Evolutionary conservation across 2,113 vertebrate species (phyloP).

Genomic region (Oryzias melastigma): DNA sequence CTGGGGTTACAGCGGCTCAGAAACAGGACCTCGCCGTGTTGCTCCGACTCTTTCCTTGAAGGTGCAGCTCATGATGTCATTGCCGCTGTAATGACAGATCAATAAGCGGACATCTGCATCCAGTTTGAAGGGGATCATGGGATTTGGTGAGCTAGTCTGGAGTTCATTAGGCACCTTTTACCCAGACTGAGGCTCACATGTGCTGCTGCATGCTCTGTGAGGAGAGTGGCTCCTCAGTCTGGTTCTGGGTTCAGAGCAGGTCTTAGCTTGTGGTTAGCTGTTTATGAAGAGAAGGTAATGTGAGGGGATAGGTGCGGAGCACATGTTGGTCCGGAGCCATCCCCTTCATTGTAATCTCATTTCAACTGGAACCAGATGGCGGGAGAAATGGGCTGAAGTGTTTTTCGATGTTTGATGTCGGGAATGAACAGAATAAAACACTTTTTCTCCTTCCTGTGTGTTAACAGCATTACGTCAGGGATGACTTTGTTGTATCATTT

Average conservation of each 20-base stretch:
- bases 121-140: constrained; percentile 45
- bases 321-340: constrained; percentile 50
- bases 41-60: constrained; percentile 11
- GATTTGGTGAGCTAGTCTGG: constrained; percentile 46
- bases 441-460: constrained; percentile 8
- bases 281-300: constrained; percentile 34
- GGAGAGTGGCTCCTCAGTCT: constrained; percentile 16
- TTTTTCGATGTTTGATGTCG: constrained; percentile 46
- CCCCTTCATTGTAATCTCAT: constrained; percentile 29
- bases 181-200: constrained; percentile 37
- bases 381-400: constrained; percentile 25
- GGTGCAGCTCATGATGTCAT: constrained; percentile 57
- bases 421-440: constrained; percentile 17
- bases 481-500: constrained; percentile 16
- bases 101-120: constrained; percentile 45
- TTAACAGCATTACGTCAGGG: constrained; percentile 25
- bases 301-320: constrained; percentile 38
- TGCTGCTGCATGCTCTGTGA: constrained; percentile 14
- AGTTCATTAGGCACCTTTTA: constrained; percentile 49
- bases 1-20: constrained; percentile 25
- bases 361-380: constrained; percentile 54
- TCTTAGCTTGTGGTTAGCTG: constrained; percentile 40
- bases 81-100: constrained; percentile 46
- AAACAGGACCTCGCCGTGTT: constrained; percentile 6
- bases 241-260: constrained; percentile 34